Base-by-base conservation (phyloP, 2,888 invertebrate genomes). In the Acrocyrtus sp. region DNA sequence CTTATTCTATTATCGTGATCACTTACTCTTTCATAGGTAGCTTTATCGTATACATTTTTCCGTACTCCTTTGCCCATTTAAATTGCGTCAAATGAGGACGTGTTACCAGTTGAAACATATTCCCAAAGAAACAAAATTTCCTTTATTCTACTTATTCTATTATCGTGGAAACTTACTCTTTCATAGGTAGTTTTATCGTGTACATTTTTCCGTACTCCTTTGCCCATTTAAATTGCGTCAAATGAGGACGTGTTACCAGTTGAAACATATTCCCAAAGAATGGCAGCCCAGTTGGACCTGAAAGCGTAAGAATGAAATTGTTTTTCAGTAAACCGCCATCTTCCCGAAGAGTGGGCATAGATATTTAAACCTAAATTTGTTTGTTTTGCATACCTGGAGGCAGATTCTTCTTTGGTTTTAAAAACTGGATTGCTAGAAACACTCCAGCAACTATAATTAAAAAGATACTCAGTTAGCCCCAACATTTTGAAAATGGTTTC, bases 251-350 rank as follows among this genome's bases (percentile, higher is more conserved):
- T 2, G n/a, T 27, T n/a, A 61, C 72, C n/a, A 75, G 21, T 48
- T 75, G 75, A 17, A 50, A 27, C 15, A 72, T 27, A 45, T 72
- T 72, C 22, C 68, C 72, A 29, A 75, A 41, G 3, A 75, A 12
- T n/a, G 72, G 72, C 15, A 67, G 22, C 5, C 63, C 66, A 3
- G 22, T 17, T 19, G 72, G 68, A 2, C 75, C 68, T 70, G 19
- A 21, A 26, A 47, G 2, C 43, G 26, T 12, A 24, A 63, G 19
- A 22, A 61, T 3, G 27, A 27, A 12, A 57, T 43, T 43, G 19
- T 57, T 34, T 17, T 24, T 27, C n/a, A n/a, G n/a, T n/a, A n/a
- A n/a, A n/a, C n/a, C n/a, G n/a, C n/a, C n/a, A n/a, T n/a, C n/a
- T n/a, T n/a, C n/a, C n/a, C n/a, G n/a, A n/a, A n/a, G n/a, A n/a